Base-by-base conservation (phyloP, 2,888 invertebrate species). In the Lochmaea capreae region DNA sequence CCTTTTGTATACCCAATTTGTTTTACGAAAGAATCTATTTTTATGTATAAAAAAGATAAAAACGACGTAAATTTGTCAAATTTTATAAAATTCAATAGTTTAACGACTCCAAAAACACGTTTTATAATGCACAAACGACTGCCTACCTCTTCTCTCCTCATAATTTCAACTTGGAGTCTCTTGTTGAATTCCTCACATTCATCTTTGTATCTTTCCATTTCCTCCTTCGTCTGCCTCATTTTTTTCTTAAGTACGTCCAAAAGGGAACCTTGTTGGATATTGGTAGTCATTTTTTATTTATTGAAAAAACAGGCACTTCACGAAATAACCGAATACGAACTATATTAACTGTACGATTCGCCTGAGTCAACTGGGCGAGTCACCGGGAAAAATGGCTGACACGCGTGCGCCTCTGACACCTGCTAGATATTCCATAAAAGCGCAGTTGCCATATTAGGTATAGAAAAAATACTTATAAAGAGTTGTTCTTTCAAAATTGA, bases 221-320 rank as follows among this genome's bases (percentile, higher is more conserved):
- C 99, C 89, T 98, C 97, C 90, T 98, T 97, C 85, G 98, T 96
- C 89, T 97, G 97, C 84, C 97, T 93, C 98, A 99, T 99, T 93
- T 99, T 99, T 93, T 98, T 97, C 93, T 99, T 99, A 86, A 99
- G 92, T 86, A 97, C 97, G 90, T 98, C 97, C 88, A 99, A 91
- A 84, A 98, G 93, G 86, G 95, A 94, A 87, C 96, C 96, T 91
- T 97, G 96, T 88, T 94, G 94, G 90, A 95, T 93, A 89, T 93
- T 95, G 88, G 95, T 92, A 90, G 95, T 94, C 95, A 95, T 96
- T 90, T 88, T 91, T 62, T 54, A 58, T 62, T 61, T 42, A 39
- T 11, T 14, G 61, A 71, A 75, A 68, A 67, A 26, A 66, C 58
- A 42, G 62, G 75, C 77, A 76, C 76, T 61, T 52, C 74, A 73